Base-by-base conservation (phyloP, 2,888 invertebrate species). In the Sarcophaga caerulescens region DNA sequence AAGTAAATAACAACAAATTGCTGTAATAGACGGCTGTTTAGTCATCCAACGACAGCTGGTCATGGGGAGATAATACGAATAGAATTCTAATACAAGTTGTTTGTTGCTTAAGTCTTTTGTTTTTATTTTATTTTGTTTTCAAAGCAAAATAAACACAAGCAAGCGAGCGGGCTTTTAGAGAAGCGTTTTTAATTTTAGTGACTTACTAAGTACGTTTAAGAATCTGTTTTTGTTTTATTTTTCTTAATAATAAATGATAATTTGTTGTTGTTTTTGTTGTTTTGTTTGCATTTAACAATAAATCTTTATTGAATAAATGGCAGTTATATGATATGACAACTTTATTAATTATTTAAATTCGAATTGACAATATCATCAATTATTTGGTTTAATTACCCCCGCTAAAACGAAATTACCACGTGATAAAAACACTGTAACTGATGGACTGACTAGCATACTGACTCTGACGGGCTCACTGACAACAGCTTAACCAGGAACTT, bases 291-390 rank as follows among this genome's bases (percentile, higher is more conserved):
- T 68, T 71, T 25, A 68, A 63, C 19, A 71, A 85, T 85, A 83
- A 85, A 83, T 85, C 82, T 80, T 35, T 68, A 19, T 73, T 73
- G 2, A 79, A 78, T 78, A 81, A 84, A 78, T 77, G 14, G 21
- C 63, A 62, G 65, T 73, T 81, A 69, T 73, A 81, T 78, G 77
- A 78, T 78, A 78, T 81, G 86, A 81, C 84, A 86, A 75, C n/a
- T 86, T 78, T 81, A 84, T 86, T 84, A 84, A 86, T 81, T 86
- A 86, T 84, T 78, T 71, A 84, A 86, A 84, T 84, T 75, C 70
- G 11, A n/a, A 63, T 66, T 84, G 81, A 81, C 86, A 86, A 81
- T 66, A 81, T 81, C 84, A 86, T 86, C 84, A 84, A 84, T 86
- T 84, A 84, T 71, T 75, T 68, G 19, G 44, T 81, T 84, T 84